phyloP scores from a whole-genome alignment of 2,888 invertebrate species.

The Cyrtodaria siliqua region DNA sequence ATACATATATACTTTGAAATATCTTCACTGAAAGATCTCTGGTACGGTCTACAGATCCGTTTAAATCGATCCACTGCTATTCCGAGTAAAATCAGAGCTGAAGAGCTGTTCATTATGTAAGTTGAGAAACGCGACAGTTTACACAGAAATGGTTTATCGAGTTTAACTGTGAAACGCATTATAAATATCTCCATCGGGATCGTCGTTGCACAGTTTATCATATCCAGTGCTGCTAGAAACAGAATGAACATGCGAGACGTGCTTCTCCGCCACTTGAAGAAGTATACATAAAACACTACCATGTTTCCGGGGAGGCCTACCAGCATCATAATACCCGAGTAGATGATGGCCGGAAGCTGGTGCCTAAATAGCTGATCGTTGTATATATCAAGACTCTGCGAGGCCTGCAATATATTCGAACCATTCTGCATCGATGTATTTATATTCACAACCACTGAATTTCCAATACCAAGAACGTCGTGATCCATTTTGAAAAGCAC shows the following conservation, averaged over 20 bases:
- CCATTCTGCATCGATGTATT: slow-evolving; percentile 1
- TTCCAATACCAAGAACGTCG: background rate
- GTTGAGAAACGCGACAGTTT: slow-evolving; percentile 69
- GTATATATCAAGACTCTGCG: slow-evolving; percentile 8
- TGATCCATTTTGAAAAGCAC: no score
- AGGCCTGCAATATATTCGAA: background rate
- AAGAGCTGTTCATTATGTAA: slow-evolving; percentile 69
- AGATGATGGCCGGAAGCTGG: slow-evolving; percentile 64
- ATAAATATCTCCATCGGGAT: slow-evolving; percentile 72
- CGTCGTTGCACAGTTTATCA: slow-evolving; percentile 68
- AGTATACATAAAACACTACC: slow-evolving; percentile 69
- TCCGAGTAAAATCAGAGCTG: slow-evolving; percentile 68
- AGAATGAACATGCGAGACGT: slow-evolving; percentile 69
- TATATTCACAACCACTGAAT: background rate
- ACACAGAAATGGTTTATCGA: slow-evolving; percentile 64
- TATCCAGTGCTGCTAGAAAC: slow-evolving; percentile 66
- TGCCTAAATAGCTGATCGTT: slow-evolving; percentile 32
- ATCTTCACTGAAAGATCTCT: slow-evolving; percentile 58
- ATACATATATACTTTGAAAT: slow-evolving; percentile 68
- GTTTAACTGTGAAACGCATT: slow-evolving; percentile 58
- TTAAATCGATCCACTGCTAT: slow-evolving; percentile 72
- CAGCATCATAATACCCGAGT: slow-evolving; percentile 64
- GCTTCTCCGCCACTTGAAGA: slow-evolving; percentile 68
- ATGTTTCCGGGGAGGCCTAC: slow-evolving; percentile 70
- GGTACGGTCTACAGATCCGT: slow-evolving; percentile 72